Evolutionary conservation across 2,113 vertebrate species (phyloP).

Genomic region (Symphodus melops): DNA sequence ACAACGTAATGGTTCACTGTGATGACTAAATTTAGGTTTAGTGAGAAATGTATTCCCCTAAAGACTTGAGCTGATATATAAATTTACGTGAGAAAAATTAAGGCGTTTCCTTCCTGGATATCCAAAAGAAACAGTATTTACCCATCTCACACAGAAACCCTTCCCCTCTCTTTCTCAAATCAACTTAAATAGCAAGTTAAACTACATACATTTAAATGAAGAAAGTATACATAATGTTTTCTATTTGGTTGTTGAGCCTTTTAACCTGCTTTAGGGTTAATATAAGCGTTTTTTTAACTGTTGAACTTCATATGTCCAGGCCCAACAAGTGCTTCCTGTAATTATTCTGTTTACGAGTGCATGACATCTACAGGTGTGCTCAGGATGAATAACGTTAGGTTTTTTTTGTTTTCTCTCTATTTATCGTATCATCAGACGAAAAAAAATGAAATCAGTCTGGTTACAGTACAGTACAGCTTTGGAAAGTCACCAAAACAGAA

Average conservation of each 20-base stretch:
- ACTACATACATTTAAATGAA: constrained; percentile 25
- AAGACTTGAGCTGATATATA: not conserved
- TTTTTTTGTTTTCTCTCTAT: not conserved
- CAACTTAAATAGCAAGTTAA: constrained; percentile 1
- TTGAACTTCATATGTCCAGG: not conserved
- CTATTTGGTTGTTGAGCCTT: not conserved
- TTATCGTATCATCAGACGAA: constrained; percentile 25
- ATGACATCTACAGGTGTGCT: constrained; percentile 10
- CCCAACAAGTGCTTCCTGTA: not conserved
- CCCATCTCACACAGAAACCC: not conserved
- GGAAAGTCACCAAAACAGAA: constrained; percentile 35
- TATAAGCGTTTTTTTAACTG: not conserved
- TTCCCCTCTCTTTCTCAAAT: not conserved
- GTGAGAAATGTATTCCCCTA: not conserved
- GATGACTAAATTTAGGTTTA: not conserved
- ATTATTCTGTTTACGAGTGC: constrained; percentile 11
- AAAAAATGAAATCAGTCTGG: constrained; percentile 27
- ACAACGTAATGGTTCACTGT: not conserved
- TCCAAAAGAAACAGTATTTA: not conserved
- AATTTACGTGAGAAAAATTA: not conserved
- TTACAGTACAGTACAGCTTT: constrained; percentile 41
- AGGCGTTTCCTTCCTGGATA: not conserved
- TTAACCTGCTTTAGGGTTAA: constrained; percentile 12
- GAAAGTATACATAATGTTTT: not conserved
- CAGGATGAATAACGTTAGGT: constrained; percentile 12